Base-by-base conservation (phyloP, 2,888 invertebrate genomes). In the Chaitophorus viminalis region DNA sequence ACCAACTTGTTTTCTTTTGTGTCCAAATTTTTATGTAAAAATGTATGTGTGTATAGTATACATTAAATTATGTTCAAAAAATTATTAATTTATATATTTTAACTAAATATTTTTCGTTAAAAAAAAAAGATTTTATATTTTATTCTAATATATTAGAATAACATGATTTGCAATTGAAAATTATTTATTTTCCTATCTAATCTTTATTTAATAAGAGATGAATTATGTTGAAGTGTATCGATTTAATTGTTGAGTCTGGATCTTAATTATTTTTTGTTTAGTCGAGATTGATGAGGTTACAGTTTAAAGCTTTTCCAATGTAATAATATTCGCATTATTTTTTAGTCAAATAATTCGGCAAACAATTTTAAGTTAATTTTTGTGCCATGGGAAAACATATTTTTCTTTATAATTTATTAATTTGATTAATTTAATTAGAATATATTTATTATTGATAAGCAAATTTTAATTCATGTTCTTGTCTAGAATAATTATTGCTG, bases 1-100 rank as follows among this genome's bases (percentile, higher is more conserved):
- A 86, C 87, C 81, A 87, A 81, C 60, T 81, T 87, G 87, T 87
- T 87, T 87, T 87, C 84, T 81, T 85, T 81, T 81, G 79, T 87
- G 87, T 81, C 87, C 36, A 87, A 87, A 87, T 74, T 74, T 87
- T 87, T 85, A 68, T 85, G 84, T 85, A 85, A 68, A 87, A 87
- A 81, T 87, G 36, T 87, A 87, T 87, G 39, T 87, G 54, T 86
- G 87, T 79, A 87, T 87, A 81, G 60, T 87, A 74, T 87, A 81
- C 46, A 87, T 79, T 39, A 52, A 77, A 70, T 46, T 77, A 81
- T 79, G 39, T 86, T 86, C 60, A 60, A 86, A 72, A 60, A 33
- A 60, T 65, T 78, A 86, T 72, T 86, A 86, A 68, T 86, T 78
- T 87, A 79, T 79, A 87, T 5, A 29, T 86, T 39, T 54, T 79